Conservation (phyloP, 2,888 invertebrate species). For the Diachrysia chrysitis region DNA sequence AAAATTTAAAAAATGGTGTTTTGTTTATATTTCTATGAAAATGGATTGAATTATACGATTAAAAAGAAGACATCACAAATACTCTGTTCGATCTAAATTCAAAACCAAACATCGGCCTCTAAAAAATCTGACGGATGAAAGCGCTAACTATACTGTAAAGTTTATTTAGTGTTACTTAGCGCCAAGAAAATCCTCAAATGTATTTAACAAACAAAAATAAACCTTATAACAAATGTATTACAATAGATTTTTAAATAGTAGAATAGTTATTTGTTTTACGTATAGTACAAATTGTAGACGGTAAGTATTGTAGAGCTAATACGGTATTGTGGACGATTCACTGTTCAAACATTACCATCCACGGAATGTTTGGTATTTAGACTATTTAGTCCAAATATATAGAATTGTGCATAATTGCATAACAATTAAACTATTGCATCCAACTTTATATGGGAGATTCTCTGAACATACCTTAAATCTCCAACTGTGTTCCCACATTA, state of each 20-base stretch:
- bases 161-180: slow-evolving; percentile 43
- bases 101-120: slow-evolving; percentile 61
- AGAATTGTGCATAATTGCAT: slow-evolving; percentile 47
- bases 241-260: slow-evolving; percentile 16
- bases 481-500: slow-evolving; percentile 55
- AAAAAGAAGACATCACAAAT: background rate
- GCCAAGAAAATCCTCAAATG: slow-evolving; percentile 42
- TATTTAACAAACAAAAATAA: slow-evolving; percentile 22
- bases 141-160: slow-evolving; percentile 71
- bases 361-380: slow-evolving; percentile 53
- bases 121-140: slow-evolving; percentile 64
- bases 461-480: slow-evolving; percentile 42
- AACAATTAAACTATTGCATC: slow-evolving; percentile 60
- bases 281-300: slow-evolving; percentile 41
- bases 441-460: slow-evolving; percentile 48
- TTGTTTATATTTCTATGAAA: too few species aligned
- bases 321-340: slow-evolving; percentile 61
- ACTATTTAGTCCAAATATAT: slow-evolving; percentile 58
- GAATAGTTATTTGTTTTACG: slow-evolving; percentile 28
- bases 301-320: slow-evolving; percentile 60
- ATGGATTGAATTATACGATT: background rate
- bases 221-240: slow-evolving; percentile 35
- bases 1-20: too few species aligned
- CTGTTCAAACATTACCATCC: slow-evolving; percentile 62
- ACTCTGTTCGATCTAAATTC: slow-evolving; percentile 22